Evolutionary conservation across 2,888 invertebrate species (phyloP), one percentile per base, ranked within the genome.

Genomic region (Galeopsomyia nigrocyanea): DNA sequence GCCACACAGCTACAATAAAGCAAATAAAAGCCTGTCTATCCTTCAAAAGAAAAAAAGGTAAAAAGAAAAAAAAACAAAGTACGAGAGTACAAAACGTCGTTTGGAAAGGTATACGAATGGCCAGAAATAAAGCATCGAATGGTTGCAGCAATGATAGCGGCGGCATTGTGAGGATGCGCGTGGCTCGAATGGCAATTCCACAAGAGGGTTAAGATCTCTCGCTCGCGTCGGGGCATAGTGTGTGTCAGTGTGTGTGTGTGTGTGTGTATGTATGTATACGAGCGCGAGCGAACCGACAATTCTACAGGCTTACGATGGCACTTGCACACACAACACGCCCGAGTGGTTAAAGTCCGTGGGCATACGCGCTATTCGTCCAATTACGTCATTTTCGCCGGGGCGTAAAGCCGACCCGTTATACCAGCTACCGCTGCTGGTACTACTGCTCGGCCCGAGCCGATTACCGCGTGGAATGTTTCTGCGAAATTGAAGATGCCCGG

Each of bases 221-320:
- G 16, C 10, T 13, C 26, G 57, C 14, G 22, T 13, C 3, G 55
- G 55, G 9, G 21, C 17, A 19, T 26, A 26, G 26, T 14, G 49
- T 61, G 49, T 50, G 62, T 58, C 10, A 26, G 17, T 51, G 51
- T 5, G 17, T 17, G 14, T 10, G 14, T 47, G 14, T 14, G 47
- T 10, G 17, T 53, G 13, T 53, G 9, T 53, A 14, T 53, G 9
- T 53, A 14, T 53, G n/a, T n/a, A n/a, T n/a, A n/a, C 39, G 39
- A 10, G 21, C 14, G 22, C 55, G 53, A 51, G 21, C 7, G 55
- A 19, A 22, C 26, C 56, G 50, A 31, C 58, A 49, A 67, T 67
- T 67, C 51, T 13, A 21, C 51, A n/a, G 19, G 58, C 56, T 67
- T 67, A 67, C 67, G 68, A 68, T 55, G 68, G 47, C 47, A 61